Conservation (phyloP, 1,140 invertebrate genomes). For the Holotrichia oblita region DNA sequence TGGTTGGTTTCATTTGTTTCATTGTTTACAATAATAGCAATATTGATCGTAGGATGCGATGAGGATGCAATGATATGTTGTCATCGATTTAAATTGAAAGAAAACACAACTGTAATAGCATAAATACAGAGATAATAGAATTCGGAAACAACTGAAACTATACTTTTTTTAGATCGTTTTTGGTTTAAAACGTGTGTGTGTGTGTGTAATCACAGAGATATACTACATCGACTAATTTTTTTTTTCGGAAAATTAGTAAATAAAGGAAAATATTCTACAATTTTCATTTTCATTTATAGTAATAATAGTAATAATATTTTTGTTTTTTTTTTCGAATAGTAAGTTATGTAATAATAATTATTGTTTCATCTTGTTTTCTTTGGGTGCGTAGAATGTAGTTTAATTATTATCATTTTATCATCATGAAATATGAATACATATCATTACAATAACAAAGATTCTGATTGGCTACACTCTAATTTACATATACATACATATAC, state of each 20-base stretch:
- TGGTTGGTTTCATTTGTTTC: too few species aligned
- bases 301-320: constrained; percentile 11
- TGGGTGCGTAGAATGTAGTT: constrained; percentile 12
- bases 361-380: constrained; percentile 28
- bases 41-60: not conserved
- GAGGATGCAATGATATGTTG: constrained; percentile 9
- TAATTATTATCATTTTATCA: constrained; percentile 24
- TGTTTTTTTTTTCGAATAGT: not conserved
- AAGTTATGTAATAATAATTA: constrained; percentile 10
- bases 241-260: constrained; percentile 2
- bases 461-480: constrained; percentile 56
- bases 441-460: constrained; percentile 58
- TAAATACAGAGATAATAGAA: not conserved
- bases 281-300: constrained; percentile 2
- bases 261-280: not conserved
- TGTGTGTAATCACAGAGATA: not conserved
- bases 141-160: not conserved
- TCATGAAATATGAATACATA: constrained; percentile 45
- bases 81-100: not conserved
- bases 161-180: too few species aligned
- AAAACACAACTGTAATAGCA: not conserved
- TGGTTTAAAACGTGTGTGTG: not conserved
- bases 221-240: too few species aligned
- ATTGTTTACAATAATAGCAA: constrained; percentile 14
- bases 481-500: constrained; percentile 60